Percentiles rank a stretch among this genome's conserved stretches.
These are phyloP conservation scores for Acanthosepion pharaonis DNA, from an alignment of 2,888 invertebrate species.

Conservation along the genomic window DNA sequence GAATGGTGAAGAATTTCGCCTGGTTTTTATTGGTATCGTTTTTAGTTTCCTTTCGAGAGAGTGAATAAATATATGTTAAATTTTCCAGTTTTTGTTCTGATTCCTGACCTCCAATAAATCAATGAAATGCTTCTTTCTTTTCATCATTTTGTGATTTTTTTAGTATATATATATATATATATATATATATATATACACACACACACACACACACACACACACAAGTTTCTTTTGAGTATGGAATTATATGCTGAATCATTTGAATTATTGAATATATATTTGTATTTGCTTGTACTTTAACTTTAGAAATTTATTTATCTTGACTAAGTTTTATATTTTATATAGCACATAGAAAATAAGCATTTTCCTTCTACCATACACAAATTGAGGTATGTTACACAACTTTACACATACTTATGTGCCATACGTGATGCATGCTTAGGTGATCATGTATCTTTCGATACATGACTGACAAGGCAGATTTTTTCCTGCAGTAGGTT, in stretches of 20 bases:
- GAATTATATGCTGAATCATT: no score
- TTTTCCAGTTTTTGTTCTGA: neutral
- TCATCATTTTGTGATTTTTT: neutral
- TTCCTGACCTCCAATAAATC: neutral
- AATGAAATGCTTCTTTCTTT: neutral
- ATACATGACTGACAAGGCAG: no score
- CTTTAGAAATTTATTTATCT: neutral
- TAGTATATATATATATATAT: neutral
- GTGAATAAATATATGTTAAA: neutral
- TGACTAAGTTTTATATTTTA: neutral
- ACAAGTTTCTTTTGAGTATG: neutral
- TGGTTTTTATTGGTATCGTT: neutral
- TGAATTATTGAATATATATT: no score
- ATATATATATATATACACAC: neutral
- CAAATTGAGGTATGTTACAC: neutral
- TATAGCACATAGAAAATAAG: neutral
- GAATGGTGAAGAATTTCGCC: neutral
- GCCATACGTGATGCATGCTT: no score
- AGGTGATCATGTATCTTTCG: no score
- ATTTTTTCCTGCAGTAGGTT: no score
- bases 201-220: neutral
- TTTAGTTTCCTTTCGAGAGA: neutral
- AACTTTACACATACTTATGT: no score
- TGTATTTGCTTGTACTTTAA: no score
- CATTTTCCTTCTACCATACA: neutral